Evolutionary conservation across 1,140 invertebrate species (phyloP), one percentile per base, ranked within the genome.

Genomic region (Pogonus chalceus): DNA sequence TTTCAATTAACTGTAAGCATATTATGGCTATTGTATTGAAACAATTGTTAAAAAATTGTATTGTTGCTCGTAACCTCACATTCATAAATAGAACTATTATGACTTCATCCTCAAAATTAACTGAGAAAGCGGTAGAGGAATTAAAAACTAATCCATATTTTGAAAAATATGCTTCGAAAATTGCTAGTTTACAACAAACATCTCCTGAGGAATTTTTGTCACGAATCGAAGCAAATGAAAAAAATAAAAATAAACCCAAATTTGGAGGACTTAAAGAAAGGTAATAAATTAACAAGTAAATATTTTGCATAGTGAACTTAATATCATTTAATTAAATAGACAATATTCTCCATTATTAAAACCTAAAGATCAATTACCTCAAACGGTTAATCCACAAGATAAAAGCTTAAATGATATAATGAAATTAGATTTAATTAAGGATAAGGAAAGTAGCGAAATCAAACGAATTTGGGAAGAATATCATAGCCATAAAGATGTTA

Each of bases 131-230:
- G 1, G 57, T 83, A 35, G 80, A 87, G 56, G 76, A 83, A 21
- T 66, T 89, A 23, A 71, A 83, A 69, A 77, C 71, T 4, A 92
- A 92, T 76, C 87, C 88, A 1, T 92, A 85, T 65, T 92, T 76
- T 63, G 80, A 83, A 18, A 92, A 91, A 67, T 92, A 92, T 72
- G 82, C 87, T 0, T 66, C 77, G 1, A 88, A 90, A 68, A 88
- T 92, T 55, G 77, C 83, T 1, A 72, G 78, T 53, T 61, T 88
- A 24, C 86, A 91, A 66, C 71, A 87, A 69, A 84, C 79, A 0
- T 81, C 80, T 37, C 85, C 88, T 0, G 82, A 85, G 56, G 83
- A 88, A 64, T 88, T 90, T 64, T 58, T 85, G n/a, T 67, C 78
- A 49, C 76, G 79, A 58, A 69, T 87, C 20, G 83, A 84, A 63